These are phyloP conservation scores for Xenopus laevis DNA, from an alignment of 2,113 vertebrate species.

Conservation along the genomic window DNA sequence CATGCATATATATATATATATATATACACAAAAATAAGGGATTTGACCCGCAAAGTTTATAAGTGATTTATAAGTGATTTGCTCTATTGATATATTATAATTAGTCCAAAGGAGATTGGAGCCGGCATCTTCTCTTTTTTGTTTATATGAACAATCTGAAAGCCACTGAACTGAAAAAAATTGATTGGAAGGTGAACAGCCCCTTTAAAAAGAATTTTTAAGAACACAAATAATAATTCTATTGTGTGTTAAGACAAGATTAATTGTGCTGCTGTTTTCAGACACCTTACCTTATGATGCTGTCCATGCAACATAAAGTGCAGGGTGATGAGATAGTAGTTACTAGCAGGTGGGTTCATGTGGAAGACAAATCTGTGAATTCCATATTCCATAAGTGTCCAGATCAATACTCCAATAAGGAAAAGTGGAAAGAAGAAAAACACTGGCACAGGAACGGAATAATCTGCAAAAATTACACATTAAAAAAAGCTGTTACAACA, in stretches of 20 bases:
- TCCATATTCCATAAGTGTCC: slow-evolving; percentile 88
- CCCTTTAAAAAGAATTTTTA: not conserved
- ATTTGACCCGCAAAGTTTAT: no score
- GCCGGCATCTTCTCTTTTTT: no score
- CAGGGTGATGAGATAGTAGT: slow-evolving; percentile 91
- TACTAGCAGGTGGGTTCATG: slow-evolving; percentile 87
- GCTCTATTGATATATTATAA: no score
- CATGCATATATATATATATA: no score
- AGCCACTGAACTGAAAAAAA: no score
- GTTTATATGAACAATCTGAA: no score
- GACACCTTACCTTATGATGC: slow-evolving; percentile 87
- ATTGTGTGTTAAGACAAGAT: not conserved
- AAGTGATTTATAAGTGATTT: no score
- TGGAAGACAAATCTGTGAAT: slow-evolving; percentile 97
- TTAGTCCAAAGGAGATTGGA: no score
- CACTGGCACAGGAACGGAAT: slow-evolving; percentile 73
- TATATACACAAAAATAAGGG: no score
- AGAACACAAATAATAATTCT: not conserved
- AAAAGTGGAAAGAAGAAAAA: slow-evolving; percentile 81
- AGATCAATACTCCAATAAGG: slow-evolving; percentile 75
- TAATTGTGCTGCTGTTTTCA: not conserved
- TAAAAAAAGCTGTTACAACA: no score
- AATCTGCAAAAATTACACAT: slow-evolving; percentile 58
- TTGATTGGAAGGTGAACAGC: no score
- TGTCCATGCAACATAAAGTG: slow-evolving; percentile 94